Base-by-base conservation (phyloP, 2,113 vertebrate species). In the Girardinichthys multiradiatus region DNA sequence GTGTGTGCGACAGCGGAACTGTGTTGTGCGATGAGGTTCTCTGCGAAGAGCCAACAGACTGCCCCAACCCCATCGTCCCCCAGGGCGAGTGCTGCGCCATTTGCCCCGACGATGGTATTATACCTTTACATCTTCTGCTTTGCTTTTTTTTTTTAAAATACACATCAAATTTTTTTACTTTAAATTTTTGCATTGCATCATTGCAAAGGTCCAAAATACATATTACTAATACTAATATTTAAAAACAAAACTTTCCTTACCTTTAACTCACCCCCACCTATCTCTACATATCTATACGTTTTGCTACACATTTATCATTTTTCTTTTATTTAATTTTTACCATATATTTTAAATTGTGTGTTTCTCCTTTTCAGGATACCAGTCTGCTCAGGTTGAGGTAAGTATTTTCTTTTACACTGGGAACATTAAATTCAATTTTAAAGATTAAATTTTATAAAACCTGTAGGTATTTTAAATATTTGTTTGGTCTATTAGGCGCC, bases 1-100 rank as follows among this genome's bases (percentile, higher is more conserved):
- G 98, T 54, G 95, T 99, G 78, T 99, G 98, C 63, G 95, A 98
- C 94, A 95, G 91, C 13, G 97, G 97, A 85, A 94, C 89, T 0
- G 86, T 97, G 75, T 89, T 96, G 90, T 99, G 98, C 59, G 97
- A 99, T n/a, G 94, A 95, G 0, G 95, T 99, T 79, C 92, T 93
- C 73, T 99, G 98, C 77, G 93, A 95, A 35, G 93, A 98, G 33
- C 88, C 82, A 0, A 58, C 66, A 0, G 87, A 96, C 86, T 99
- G 98, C 83, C 90, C 94, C 76, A 96, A 96, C 51, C 94, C 95
- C 31, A 58, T 94, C 78, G 91, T 93, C 64, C 94, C 92, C 73
- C 80, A 88, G 3, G 95, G 94, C 68, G 97, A 96, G 91, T 95
- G 94, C 93, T 96, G 94, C 84, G 91, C 96, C 77, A 89, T 96